These are phyloP conservation scores for Lycia hirtaria DNA, from an alignment of 2,888 invertebrate species.

Conservation along the genomic window DNA sequence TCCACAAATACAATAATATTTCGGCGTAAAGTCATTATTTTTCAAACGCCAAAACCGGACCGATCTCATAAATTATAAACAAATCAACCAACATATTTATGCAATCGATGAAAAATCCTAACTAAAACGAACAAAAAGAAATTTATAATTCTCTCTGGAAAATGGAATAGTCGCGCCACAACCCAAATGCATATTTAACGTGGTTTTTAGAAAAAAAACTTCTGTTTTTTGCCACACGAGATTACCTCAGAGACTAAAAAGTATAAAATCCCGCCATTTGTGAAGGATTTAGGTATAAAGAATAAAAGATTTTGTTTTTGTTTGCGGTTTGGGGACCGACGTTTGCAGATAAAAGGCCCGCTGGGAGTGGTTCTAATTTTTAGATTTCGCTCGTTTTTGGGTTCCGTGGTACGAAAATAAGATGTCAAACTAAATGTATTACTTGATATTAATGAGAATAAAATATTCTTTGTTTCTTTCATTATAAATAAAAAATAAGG, in stretches of 20 bases:
- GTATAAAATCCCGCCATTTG: slow-evolving; percentile 14
- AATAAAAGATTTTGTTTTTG: slow-evolving; percentile 22
- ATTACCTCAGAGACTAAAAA: slow-evolving; percentile 17
- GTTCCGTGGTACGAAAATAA: not conserved
- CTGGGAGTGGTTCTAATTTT: slow-evolving; percentile 15
- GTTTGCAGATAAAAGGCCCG: slow-evolving; percentile 14
- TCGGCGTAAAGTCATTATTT: slow-evolving; percentile 14
- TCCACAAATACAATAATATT: slow-evolving; percentile 10
- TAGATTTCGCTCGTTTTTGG: slow-evolving; percentile 11
- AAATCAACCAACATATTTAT: not conserved
- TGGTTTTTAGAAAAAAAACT: not conserved
- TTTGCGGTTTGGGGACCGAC: slow-evolving; percentile 11
- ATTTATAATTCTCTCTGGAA: not conserved
- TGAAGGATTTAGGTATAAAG: slow-evolving; percentile 16
- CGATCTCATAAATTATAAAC: slow-evolving; percentile 14
- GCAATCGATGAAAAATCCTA: no score
- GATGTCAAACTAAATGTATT: not conserved
- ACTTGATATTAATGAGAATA: no score
- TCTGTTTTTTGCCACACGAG: slow-evolving; percentile 2
- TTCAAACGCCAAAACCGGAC: slow-evolving; percentile 5
- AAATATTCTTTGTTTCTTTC: no score
- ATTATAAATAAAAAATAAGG: no score
- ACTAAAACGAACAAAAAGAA: not conserved
- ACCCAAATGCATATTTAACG: not conserved
- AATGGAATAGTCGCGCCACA: not conserved